phyloP scores from a whole-genome alignment of 2,888 invertebrate species.

The Leptopilina drosophilae region DNA sequence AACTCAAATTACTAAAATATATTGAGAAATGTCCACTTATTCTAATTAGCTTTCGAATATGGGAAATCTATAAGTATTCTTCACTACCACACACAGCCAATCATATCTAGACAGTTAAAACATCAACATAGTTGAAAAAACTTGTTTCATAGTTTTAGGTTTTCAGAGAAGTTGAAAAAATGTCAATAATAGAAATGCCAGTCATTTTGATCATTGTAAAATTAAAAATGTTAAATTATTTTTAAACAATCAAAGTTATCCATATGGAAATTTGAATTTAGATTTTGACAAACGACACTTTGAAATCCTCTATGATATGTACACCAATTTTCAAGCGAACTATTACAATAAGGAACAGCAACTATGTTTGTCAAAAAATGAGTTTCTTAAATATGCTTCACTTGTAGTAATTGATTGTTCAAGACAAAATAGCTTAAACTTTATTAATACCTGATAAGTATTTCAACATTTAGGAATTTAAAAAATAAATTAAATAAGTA shows the following conservation, averaged over 20 bases:
- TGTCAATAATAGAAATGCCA: background rate
- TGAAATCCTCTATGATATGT: background rate
- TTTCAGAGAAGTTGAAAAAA: background rate
- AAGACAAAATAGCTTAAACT: background rate
- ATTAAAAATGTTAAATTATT: conserved; percentile 11
- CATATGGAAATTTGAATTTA: conserved; percentile 1
- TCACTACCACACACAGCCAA: too few relatives aligned
- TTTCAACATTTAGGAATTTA: too few relatives aligned
- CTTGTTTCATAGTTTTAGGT: background rate
- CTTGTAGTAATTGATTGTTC: conserved; percentile 4
- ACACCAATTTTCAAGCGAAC: background rate
- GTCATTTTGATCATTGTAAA: conserved; percentile 1
- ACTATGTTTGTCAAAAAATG: background rate
- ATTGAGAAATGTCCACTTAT: too few relatives aligned
- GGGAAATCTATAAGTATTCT: too few relatives aligned
- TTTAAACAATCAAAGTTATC: background rate
- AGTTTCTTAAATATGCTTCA: background rate
- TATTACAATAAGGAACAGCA: background rate
- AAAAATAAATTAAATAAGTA: too few relatives aligned
- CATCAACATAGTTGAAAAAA: too few relatives aligned
- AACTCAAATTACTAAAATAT: too few relatives aligned
- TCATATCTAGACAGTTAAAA: too few relatives aligned
- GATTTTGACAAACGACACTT: background rate
- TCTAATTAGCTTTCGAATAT: too few relatives aligned
- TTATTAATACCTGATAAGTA: too few relatives aligned